Base-by-base conservation (phyloP, 2,113 vertebrate species). In the Xiphophorus hellerii region DNA sequence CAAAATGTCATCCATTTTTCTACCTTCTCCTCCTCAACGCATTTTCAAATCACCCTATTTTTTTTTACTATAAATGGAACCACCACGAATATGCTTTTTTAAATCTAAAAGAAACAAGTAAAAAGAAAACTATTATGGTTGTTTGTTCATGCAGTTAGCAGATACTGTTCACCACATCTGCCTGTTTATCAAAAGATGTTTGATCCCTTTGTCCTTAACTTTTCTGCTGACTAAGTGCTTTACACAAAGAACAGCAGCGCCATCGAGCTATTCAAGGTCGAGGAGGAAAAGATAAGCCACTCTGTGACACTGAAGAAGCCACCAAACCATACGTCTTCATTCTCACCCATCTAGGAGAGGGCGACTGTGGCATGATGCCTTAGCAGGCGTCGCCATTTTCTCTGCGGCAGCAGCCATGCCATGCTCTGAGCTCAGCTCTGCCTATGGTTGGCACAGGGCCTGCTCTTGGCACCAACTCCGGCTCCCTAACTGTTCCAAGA, bases 361-460 rank as follows among this genome's bases (percentile, higher is more conserved):
- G 68, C 66, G 65, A 81, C 62, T 66, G 82, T 90, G 82, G 86
- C 76, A 85, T 80, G 77, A 85, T 74, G 91, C 81, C 84, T 87
- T 81, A 78, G 73, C 35, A 10, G 77, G 65, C 80, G 82, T 71
- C 85, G 86, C 93, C 93, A 93, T 93, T 90, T 93, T 92, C 91
- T 93, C 82, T 90, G 90, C 91, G 72, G 87, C 88, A 88, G 86
- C 84, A 88, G 88, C 88, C 89, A 91, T 91, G 92, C 92, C 90
- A 89, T 89, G 89, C 90, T 91, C 82, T 63, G 84, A 87, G 92
- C 87, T 86, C 80, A 86, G 92, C 86, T 86, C 80, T 90, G 91
- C 92, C 88, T 91, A 93, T 87, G 91, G 91, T 84, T 92, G 92
- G 91, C 92, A 91, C 76, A 6, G 62, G 66, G 91, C 92, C 93